Evolutionary conservation across 1,140 invertebrate species (phyloP), one percentile per base, ranked within the genome.

Genomic region (Dryas iulia): DNA sequence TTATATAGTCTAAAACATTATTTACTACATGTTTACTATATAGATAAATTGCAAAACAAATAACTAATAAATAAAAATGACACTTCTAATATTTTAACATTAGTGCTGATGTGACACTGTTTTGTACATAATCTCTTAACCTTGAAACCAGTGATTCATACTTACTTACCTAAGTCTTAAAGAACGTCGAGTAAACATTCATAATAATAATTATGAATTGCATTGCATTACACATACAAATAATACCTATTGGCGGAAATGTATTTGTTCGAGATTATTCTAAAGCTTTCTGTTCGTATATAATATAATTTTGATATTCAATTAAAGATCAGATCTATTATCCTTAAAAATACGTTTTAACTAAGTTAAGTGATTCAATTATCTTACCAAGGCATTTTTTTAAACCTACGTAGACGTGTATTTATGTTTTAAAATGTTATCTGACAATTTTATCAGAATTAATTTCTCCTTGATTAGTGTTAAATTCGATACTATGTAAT

Each of bases 71-170:
- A 47, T 47, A 7, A 47, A n/a, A 47, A 21, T 21, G 14, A 47
- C 39, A 10, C 14, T 18, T 14, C 14, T 47, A 47, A 47, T 39
- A 39, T 1, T 39, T 14, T 47, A 47, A 18, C 21, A 21, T 18
- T 47, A 47, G 18, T 2, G 21, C 3, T 47, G 39, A 47, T 47
- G 39, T 21, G 21, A 47, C 33, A 18, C 14, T 21, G 2, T 21
- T 21, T 39, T 21, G 8, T 18, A 47, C 39, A 6, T 47, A 47
- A 47, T 47, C 39, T 23, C 26, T 7, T 53, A 62, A 62, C 59
- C 59, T 62, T 62, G 59, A 53, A 62, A 7, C 26, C 39, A 11
- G 11, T 62, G 39, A 62, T 6, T 62, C 59, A 62, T 18, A 18
- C 39, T 62, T 18, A 18, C 39, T 62, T 62, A 53, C 59, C 59